Percentiles rank a stretch among this genome's conserved stretches.
These are phyloP conservation scores for Pluvialis apricaria DNA, from an alignment of 2,113 vertebrate species.

Conservation along the genomic window DNA sequence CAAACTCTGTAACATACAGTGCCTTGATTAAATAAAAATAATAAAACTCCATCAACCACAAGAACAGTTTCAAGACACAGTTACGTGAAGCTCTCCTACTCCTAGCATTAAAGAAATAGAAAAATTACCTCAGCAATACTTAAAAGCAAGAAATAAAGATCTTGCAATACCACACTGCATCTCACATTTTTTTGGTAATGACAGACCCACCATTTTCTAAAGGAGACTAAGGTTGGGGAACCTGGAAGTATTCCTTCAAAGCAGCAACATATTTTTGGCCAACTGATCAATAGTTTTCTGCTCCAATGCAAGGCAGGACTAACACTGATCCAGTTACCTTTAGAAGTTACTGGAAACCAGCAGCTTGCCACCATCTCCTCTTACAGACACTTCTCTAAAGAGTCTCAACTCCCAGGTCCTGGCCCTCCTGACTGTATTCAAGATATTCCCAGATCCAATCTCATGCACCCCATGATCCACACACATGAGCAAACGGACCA, in stretches of 20 bases:
- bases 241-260: not conserved
- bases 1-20: not conserved
- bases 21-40: not conserved
- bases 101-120: not conserved
- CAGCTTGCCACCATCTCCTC: not conserved
- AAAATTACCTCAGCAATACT: fast-evolving
- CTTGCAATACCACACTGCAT: not conserved
- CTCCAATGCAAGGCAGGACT: not conserved
- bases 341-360: not conserved
- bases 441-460: not conserved
- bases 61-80: not conserved
- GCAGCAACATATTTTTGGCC: not conserved
- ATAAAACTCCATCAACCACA: not conserved
- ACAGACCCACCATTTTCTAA: not conserved
- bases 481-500: not conserved
- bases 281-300: not conserved
- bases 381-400: not conserved
- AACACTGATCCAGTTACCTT: not conserved
- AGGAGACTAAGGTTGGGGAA: not conserved
- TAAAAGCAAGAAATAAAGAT: not conserved
- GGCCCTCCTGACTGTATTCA: not conserved
- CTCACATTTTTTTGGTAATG: not conserved
- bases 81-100: not conserved
- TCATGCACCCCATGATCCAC: not conserved
- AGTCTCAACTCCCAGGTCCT: not conserved